Evolutionary conservation across 1,140 invertebrate genomes (phyloP).

Genomic region (Panagrolaimus sp.): DNA sequence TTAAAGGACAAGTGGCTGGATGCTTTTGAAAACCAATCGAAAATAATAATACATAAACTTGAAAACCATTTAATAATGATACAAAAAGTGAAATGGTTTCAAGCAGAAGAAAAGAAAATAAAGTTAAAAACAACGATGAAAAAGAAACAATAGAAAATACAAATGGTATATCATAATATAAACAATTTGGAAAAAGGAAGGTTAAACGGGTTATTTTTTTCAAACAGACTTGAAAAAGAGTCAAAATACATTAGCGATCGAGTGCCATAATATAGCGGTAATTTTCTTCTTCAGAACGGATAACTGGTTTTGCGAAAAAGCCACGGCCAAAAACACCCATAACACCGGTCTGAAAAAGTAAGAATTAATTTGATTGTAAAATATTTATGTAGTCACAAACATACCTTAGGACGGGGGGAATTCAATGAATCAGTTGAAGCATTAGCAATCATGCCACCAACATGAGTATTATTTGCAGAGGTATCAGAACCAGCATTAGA

Average conservation of each 20-base stretch:
- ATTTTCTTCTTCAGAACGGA: constrained; percentile 34
- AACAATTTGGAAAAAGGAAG: background rate
- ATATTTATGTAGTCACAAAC: background rate
- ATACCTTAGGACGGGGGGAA: background rate
- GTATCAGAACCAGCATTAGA: background rate
- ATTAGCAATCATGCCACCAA: background rate
- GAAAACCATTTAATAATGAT: no score
- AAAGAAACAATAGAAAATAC: background rate
- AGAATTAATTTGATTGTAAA: no score
- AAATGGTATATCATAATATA: background rate
- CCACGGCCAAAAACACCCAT: constrained; percentile 31
- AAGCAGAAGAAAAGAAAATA: background rate
- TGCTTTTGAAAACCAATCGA: no score
- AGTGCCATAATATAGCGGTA: constrained; percentile 41
- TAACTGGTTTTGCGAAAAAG: constrained; percentile 31
- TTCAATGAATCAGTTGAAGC: background rate
- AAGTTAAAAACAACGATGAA: background rate
- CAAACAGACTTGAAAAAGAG: background rate
- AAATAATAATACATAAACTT: no score
- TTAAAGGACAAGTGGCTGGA: no score
- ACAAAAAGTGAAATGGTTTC: background rate
- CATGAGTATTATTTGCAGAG: background rate
- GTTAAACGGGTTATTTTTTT: background rate
- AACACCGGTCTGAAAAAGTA: constrained; percentile 22
- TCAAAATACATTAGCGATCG: constrained; percentile 27